Percentiles rank a stretch among this genome's conserved stretches.
phyloP scores from a whole-genome alignment of 2,113 vertebrate species.

The Penelope pileata region DNA sequence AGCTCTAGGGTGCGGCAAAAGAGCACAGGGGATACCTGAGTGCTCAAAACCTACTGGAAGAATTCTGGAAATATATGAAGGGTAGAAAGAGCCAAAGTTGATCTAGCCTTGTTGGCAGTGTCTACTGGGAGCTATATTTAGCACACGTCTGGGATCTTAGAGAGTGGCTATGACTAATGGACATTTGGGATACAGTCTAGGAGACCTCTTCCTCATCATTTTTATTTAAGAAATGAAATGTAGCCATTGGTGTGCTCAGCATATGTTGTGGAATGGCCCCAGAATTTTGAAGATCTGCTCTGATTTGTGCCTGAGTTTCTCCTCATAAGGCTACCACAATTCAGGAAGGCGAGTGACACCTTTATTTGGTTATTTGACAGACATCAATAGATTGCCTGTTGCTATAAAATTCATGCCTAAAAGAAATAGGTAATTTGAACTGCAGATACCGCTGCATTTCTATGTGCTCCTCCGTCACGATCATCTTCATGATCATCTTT shows the following conservation, averaged over 20 bases:
- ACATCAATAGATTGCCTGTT: not conserved
- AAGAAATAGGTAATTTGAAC: not conserved
- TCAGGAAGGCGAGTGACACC: not conserved
- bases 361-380: not conserved
- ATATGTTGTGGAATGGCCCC: not conserved
- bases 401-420: not conserved
- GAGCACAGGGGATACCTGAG: not conserved
- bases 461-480: not conserved
- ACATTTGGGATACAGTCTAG: not conserved
- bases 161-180: not conserved
- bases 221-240: not conserved
- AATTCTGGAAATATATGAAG: not conserved
- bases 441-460: not conserved
- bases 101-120: not conserved
- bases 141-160: not conserved
- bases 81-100: not conserved
- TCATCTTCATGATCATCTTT: constrained; percentile 2
- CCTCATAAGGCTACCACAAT: not conserved
- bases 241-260: not conserved
- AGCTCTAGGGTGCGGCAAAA: not conserved
- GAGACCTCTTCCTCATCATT: not conserved
- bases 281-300: not conserved
- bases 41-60: not conserved
- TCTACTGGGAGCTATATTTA: not conserved
- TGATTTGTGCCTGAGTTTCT: not conserved